Percentiles rank a stretch among this genome's conserved stretches.
Evolutionary conservation across 2,113 vertebrate genomes (phyloP).

Genomic region (Halcyon senegalensis): DNA sequence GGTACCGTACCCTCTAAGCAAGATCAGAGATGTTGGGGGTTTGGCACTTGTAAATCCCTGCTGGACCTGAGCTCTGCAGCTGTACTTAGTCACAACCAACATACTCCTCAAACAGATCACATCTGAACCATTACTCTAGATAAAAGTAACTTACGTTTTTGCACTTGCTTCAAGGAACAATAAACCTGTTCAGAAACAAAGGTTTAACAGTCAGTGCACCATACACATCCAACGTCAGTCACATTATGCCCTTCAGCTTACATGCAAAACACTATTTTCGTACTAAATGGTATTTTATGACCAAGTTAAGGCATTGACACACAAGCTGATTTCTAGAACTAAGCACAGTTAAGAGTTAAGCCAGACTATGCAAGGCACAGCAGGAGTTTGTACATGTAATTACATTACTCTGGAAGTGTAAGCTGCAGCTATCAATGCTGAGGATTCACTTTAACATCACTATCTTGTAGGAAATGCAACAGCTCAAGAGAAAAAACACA

Average conservation of each 20-base stretch:
- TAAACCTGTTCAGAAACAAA: slow-evolving; percentile 84
- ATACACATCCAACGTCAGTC: neutral
- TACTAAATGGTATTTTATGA: neutral
- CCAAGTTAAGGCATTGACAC: neutral
- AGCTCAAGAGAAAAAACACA: slow-evolving; percentile 64
- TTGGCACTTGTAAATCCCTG: neutral
- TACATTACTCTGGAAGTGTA: neutral
- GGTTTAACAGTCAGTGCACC: slow-evolving; percentile 47
- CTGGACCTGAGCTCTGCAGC: neutral
- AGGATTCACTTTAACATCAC: neutral
- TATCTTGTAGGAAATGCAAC: neutral
- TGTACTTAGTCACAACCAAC: neutral
- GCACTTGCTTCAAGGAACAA: slow-evolving; percentile 97
- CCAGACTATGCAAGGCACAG: neutral
- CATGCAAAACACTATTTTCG: neutral
- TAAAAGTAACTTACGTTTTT: slow-evolving; percentile 89
- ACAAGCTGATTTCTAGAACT: neutral
- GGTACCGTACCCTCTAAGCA: neutral
- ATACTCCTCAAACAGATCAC: neutral
- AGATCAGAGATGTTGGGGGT: neutral
- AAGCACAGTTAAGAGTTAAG: neutral
- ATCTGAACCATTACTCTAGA: neutral
- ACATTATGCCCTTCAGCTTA: neutral
- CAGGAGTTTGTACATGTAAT: neutral
- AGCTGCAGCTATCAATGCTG: neutral